Base-by-base conservation (phyloP, 2,888 invertebrate genomes). In the Ornithoptera alexandrae region DNA sequence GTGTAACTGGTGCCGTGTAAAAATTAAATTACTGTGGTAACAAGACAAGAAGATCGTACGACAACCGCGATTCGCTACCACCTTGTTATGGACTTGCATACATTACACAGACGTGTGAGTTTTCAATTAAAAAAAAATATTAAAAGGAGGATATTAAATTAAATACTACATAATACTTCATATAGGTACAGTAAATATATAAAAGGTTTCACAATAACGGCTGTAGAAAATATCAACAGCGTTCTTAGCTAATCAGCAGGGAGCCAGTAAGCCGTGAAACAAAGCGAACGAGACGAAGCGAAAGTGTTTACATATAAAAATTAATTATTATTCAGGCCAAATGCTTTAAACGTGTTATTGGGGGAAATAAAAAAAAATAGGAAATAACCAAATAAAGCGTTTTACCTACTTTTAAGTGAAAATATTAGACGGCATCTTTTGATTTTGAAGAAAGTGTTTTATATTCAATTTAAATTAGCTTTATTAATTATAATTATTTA, bases 241-340 rank as follows among this genome's bases (percentile, higher is more conserved):
- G 36, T 65, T 59, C 58, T 20, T 20, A 7, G 50, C 17, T 46
- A 69, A 69, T 65, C 65, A 57, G 39, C 42, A 65, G 60, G 59
- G 20, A 56, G 42, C 20, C 46, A 36, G 62, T 65, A 65, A 58
- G 65, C 46, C 39, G 53, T 62, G 57, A 58, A 42, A 58, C 62
- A 56, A 69, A 59, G 69, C 62, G 62, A 66, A 66, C 66, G 65
- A 46, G 69, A 46, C 65, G 39, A 20, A 50, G 66, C 58, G 69
- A 69, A 69, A 69, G 69, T 66, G 20, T 18, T 39, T 66, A 58
- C 20, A 65, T 69, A 30, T 65, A 62, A 69, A 39, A 62, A 62
- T 58, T 62, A 59, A 65, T 36, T 65, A 6, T 69, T 58, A 69
- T 57, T 57, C 22, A 65, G 50, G 20, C 62, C 53, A 20, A 62